A percentile compares a stretch with the other conserved stretches of the same genome.
phyloP scores from a whole-genome alignment of 2,113 vertebrate genomes.

The Albula goreensis region DNA sequence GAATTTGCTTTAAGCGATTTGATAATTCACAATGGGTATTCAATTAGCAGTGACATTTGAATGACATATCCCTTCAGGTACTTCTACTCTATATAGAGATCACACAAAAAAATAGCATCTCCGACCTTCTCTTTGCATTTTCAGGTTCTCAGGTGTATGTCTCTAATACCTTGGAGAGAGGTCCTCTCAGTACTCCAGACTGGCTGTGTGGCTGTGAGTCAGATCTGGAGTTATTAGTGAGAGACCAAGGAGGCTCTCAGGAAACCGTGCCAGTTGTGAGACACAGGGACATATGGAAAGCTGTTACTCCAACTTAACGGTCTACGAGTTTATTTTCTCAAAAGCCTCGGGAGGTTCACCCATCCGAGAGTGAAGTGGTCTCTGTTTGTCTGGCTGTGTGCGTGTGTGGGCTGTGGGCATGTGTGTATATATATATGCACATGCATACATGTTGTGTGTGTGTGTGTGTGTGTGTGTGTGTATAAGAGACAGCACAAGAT shows the following conservation, averaged over 20 bases:
- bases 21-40: too few relatives aligned
- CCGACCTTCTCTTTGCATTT: neutral
- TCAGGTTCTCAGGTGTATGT: neutral
- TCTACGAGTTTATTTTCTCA: conserved; percentile 21
- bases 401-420: neutral
- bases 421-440: neutral
- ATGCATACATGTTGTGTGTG: neutral
- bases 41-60: too few relatives aligned
- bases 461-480: neutral
- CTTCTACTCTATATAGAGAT: too few relatives aligned
- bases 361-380: neutral
- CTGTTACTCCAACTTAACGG: neutral
- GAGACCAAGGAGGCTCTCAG: neutral
- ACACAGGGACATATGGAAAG: neutral
- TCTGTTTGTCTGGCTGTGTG: neutral
- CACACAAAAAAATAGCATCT: neutral
- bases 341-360: neutral
- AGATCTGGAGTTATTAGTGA: neutral
- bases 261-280: neutral
- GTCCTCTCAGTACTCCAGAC: neutral
- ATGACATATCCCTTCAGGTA: too few relatives aligned
- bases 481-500: neutral
- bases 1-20: too few relatives aligned
- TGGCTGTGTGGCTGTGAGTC: too few relatives aligned
- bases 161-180: neutral